Base-by-base conservation (phyloP, 2,797 vertebrate genomes). In the Eutrigla gurnardus region DNA sequence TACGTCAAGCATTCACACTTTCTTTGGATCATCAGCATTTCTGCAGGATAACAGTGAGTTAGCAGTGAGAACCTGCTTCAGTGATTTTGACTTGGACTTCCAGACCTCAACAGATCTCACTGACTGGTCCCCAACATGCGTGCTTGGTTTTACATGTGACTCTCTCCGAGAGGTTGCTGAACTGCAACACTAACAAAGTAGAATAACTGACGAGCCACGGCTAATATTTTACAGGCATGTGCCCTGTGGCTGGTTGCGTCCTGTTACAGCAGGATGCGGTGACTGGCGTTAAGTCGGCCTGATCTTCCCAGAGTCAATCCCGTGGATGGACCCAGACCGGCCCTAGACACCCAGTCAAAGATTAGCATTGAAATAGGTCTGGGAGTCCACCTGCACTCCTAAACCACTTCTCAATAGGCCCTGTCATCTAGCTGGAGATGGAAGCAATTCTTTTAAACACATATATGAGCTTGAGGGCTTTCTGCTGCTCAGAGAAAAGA, bases 141-240 rank as follows among this genome's bases (percentile, higher is more conserved):
- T 40, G 43, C 64, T 69, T 69, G 7, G 3, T 6, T 65, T 39
- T 4, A 4, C 71, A 81, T 73, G 79, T 37, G 75, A 76, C 59
- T 58, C 66, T 49, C 68, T 54, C 13, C 14, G 40, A 6, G 6
- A 14, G 39, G 70, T 75, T 73, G 61, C 73, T 40, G 4, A 39
- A 70, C 57, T 1, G 65, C 18, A 5, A 6, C 36, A 2, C 32
- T 7, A 58, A 37, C 5, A 46, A 7, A 68, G 49, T 3, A 11
- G 42, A 62, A 12, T 3, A 35, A 45, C 45, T 39, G 55, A 66
- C 13, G 4, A 60, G 66, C 50, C 46, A 3, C 18, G 3, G 86
- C 71, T 90, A 86, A 89, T 89, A 62, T 89, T 89, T 87, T 63
- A 89, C 86, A 36, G 77, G 18, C 43, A 3, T 10, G 25, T 36